Conservation (phyloP, 2,113 vertebrate genomes). For the Megalops atlanticus region DNA sequence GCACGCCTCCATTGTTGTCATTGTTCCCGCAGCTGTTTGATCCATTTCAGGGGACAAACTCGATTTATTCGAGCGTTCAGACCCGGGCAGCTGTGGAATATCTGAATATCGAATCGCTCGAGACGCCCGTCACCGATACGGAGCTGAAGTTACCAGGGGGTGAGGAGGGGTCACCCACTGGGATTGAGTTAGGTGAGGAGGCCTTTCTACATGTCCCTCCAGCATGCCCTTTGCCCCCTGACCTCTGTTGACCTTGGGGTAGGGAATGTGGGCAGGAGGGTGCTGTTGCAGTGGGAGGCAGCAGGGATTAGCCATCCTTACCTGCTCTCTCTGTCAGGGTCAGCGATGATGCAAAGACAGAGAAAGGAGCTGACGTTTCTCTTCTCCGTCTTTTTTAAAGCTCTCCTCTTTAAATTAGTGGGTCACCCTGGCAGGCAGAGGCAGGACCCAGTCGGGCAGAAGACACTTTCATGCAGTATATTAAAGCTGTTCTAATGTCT, state of each 20-base stretch:
- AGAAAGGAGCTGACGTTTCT: slow-evolving; percentile 46
- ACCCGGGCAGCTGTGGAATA: background rate
- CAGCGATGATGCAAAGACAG: background rate
- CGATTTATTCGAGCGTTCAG: too few species aligned
- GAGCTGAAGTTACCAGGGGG: background rate
- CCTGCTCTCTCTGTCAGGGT: background rate
- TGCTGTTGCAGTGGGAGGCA: background rate
- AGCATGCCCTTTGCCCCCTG: slow-evolving; percentile 29
- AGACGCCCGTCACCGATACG: background rate
- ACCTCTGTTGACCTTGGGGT: slow-evolving; percentile 62
- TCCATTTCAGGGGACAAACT: background rate
- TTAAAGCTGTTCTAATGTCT: slow-evolving; percentile 43
- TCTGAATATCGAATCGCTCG: background rate
- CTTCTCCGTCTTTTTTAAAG: background rate
- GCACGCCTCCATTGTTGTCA: background rate
- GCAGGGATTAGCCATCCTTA: background rate
- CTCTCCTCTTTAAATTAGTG: background rate
- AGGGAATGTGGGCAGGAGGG: background rate
- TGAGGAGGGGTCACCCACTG: background rate
- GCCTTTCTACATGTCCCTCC: background rate
- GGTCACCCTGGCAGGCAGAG: slow-evolving; percentile 7
- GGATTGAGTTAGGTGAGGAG: background rate
- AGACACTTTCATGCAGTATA: slow-evolving; percentile 30
- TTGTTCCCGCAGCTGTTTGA: slow-evolving; percentile 12
- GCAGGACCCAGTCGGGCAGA: slow-evolving; percentile 31